phyloP scores from a whole-genome alignment of 2,113 vertebrate genomes.

The Mus musculus region DNA sequence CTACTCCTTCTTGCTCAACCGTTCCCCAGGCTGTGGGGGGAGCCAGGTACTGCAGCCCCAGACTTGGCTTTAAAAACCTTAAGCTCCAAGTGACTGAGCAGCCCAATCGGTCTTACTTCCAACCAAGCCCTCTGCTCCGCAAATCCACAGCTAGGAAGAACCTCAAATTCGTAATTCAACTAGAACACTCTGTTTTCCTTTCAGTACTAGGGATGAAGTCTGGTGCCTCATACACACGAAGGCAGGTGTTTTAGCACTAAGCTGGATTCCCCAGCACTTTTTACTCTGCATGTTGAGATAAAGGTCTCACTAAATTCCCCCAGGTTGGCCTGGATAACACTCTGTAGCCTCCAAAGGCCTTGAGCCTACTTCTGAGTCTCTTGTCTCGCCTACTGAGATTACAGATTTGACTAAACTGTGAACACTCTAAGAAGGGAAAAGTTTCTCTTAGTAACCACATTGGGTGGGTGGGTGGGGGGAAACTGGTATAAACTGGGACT shows the following conservation, averaged over 20 bases:
- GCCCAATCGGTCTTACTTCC: no score
- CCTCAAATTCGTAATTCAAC: neutral
- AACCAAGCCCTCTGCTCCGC: neutral
- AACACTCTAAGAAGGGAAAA: neutral
- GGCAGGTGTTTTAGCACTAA: neutral
- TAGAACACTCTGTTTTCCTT: neutral
- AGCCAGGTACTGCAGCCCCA: neutral
- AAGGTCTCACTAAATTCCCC: neutral
- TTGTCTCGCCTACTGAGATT: neutral
- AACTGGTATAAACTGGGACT: neutral
- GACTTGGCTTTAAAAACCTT: neutral
- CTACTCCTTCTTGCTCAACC: rapidly evolving
- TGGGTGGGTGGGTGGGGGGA: neutral
- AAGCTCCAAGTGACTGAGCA: neutral
- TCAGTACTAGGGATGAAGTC: neutral
- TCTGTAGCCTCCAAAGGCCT: neutral
- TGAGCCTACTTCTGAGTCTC: neutral
- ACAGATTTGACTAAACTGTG: neutral
- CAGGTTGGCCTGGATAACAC: neutral
- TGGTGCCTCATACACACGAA: neutral
- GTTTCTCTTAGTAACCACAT: rapidly evolving
- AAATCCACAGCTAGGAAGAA: neutral
- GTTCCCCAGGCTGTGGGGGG: rapidly evolving
- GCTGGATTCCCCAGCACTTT: neutral
- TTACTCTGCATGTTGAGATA: neutral